These are phyloP conservation scores for Proterorhinus semilunaris DNA, from an alignment of 2,113 vertebrate genomes.

Conservation along the genomic window DNA sequence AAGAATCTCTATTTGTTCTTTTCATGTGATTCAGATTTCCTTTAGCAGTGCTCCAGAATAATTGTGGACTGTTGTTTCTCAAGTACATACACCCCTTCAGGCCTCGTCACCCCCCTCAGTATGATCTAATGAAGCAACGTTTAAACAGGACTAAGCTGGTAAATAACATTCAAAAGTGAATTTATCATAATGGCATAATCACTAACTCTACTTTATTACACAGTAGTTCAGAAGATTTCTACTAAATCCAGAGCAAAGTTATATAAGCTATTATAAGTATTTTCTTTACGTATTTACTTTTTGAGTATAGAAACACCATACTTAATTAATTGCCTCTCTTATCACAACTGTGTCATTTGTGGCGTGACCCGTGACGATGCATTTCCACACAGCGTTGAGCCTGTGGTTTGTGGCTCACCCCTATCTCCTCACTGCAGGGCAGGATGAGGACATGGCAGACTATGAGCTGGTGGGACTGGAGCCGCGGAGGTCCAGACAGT, in stretches of 20 bases:
- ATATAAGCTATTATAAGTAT: too few species aligned
- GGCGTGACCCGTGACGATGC: too few species aligned
- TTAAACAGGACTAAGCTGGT: too few species aligned
- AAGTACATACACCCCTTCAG: background rate
- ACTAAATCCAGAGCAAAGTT: too few species aligned
- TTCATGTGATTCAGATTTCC: background rate
- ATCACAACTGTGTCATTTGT: background rate
- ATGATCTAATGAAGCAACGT: too few species aligned
- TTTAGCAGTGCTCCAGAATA: background rate
- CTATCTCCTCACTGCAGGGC: slow-evolving; percentile 66
- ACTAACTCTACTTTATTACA: too few species aligned
- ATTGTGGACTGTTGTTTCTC: background rate
- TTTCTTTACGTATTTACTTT: too few species aligned
- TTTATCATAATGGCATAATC: too few species aligned
- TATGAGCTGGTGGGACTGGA: slow-evolving; percentile 76
- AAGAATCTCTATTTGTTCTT: slow-evolving; percentile 31
- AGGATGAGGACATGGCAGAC: slow-evolving; percentile 75
- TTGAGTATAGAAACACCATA: too few species aligned
- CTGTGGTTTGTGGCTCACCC: slow-evolving; percentile 34
- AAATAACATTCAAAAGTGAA: too few species aligned
- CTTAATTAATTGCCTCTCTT: background rate
- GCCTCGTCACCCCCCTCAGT: background rate
- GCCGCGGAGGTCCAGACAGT: slow-evolving; percentile 54
- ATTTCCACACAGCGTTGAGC: background rate
- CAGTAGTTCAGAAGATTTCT: too few species aligned